phyloP scores from a whole-genome alignment of 2,113 vertebrate species.

The Megaceryle torquata region DNA sequence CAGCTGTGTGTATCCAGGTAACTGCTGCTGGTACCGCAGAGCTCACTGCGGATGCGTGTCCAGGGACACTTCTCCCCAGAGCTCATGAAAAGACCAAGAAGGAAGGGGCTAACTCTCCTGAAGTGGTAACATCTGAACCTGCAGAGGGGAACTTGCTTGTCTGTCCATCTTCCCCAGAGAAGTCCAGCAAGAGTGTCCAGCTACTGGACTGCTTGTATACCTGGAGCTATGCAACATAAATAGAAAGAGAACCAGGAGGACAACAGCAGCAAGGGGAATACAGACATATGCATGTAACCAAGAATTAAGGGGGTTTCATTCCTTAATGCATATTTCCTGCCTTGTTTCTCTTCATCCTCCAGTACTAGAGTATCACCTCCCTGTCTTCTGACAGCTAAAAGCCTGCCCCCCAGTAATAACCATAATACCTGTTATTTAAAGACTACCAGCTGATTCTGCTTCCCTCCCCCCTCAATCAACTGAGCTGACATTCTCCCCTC shows the following conservation, averaged over 20 bases:
- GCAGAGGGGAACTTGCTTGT: fast-evolving
- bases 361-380: neutral
- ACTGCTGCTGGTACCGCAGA: neutral
- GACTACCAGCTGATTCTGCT: neutral
- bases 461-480: neutral
- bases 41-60: neutral
- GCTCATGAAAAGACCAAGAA: neutral
- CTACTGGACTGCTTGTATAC: neutral
- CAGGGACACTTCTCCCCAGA: neutral
- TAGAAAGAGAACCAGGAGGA: neutral
- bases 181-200: neutral
- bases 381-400: neutral
- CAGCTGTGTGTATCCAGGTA: slow-evolving; percentile 30
- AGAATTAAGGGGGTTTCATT: neutral
- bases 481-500: neutral
- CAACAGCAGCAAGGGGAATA: neutral
- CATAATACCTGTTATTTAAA: neutral
- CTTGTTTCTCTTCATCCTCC: neutral
- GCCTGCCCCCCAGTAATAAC: neutral
- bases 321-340: neutral
- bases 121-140: neutral
- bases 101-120: neutral
- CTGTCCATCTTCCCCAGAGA: neutral
- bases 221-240: fast-evolving
- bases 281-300: fast-evolving